Percentiles rank a stretch among this genome's conserved stretches.
phyloP scores from a whole-genome alignment of 2,888 invertebrate species.

The Hypselothyrea guttata region DNA sequence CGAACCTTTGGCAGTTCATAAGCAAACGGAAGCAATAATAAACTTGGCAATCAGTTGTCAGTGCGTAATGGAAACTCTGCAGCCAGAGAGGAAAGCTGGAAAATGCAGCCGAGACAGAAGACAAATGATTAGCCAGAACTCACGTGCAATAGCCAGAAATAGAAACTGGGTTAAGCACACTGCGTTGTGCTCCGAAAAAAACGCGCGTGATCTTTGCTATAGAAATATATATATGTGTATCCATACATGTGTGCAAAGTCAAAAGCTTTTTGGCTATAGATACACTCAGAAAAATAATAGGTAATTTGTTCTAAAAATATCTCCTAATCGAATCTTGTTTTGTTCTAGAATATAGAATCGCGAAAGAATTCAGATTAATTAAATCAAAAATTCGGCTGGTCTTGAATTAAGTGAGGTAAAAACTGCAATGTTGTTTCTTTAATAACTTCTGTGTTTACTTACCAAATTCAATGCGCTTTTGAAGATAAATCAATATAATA shows the following conservation, averaged over 20 bases:
- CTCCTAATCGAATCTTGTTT: no score
- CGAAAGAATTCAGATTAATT: no score
- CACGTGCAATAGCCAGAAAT: slow-evolving; percentile 51
- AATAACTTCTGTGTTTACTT: no score
- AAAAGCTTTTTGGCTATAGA: slow-evolving; percentile 13
- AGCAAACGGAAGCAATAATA: slow-evolving; percentile 73
- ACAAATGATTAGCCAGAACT: slow-evolving; percentile 69
- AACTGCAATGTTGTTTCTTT: no score
- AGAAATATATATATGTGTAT: slow-evolving; percentile 25
- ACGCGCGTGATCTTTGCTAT: slow-evolving; percentile 66
- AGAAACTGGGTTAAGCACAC: slow-evolving; percentile 67
- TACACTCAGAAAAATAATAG: no score
- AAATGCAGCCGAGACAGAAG: slow-evolving; percentile 63
- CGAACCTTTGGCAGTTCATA: slow-evolving; percentile 61
- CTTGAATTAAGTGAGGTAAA: no score
- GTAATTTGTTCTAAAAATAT: no score
- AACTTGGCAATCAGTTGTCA: slow-evolving; percentile 75
- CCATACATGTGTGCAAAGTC: slow-evolving; percentile 1
- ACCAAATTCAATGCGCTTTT: no score
- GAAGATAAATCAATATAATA: no score
- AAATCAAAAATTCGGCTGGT: no score
- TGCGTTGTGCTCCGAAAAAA: slow-evolving; percentile 13
- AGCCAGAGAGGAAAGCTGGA: slow-evolving; percentile 45
- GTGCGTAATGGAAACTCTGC: slow-evolving; percentile 72
- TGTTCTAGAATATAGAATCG: no score